A percentile compares a stretch with the other conserved stretches of the same genome.
Conservation (phyloP, 2,797 vertebrate genomes). For the Manis javanica region DNA sequence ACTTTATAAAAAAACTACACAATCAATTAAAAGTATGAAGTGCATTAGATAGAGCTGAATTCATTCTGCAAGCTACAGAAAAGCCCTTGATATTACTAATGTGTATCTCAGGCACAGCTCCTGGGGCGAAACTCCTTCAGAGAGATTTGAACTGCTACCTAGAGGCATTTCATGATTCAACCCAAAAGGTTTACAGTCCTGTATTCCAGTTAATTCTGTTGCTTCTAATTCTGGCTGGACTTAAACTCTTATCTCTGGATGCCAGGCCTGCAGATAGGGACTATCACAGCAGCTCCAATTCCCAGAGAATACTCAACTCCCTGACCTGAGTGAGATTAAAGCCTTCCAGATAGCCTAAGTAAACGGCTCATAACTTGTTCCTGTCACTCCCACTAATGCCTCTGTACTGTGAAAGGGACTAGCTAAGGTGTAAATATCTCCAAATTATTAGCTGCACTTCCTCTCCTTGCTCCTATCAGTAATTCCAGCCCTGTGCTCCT, state of each 20-base stretch:
- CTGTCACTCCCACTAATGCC: conserved; percentile 86
- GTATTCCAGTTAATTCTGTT: conserved; percentile 84
- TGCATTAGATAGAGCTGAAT: background rate
- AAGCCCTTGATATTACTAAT: conserved; percentile 67
- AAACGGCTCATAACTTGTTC: conserved; percentile 85
- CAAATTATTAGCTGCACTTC: conserved; percentile 79
- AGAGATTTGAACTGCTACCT: conserved; percentile 80
- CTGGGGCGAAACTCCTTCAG: conserved; percentile 73
- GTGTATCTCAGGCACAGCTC: background rate
- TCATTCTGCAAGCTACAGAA: background rate
- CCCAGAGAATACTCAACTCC: conserved; percentile 83
- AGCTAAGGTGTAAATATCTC: conserved; percentile 83
- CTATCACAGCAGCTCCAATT: conserved; percentile 84
- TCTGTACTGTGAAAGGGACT: conserved; percentile 78
- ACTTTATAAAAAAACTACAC: background rate
- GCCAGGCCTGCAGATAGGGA: conserved; percentile 85
- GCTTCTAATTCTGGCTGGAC: conserved; percentile 85
- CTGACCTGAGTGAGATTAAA: conserved; percentile 86
- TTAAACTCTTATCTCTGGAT: conserved; percentile 87
- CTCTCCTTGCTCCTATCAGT: conserved; percentile 60
- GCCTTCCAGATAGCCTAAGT: conserved; percentile 85
- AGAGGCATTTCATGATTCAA: conserved; percentile 81
- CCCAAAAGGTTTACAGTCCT: conserved; percentile 82
- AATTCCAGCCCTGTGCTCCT: conserved; percentile 50
- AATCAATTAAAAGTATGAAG: background rate